phyloP scores from a whole-genome alignment of 2,797 vertebrate genomes.

The Platyrinchus mystaceus region DNA sequence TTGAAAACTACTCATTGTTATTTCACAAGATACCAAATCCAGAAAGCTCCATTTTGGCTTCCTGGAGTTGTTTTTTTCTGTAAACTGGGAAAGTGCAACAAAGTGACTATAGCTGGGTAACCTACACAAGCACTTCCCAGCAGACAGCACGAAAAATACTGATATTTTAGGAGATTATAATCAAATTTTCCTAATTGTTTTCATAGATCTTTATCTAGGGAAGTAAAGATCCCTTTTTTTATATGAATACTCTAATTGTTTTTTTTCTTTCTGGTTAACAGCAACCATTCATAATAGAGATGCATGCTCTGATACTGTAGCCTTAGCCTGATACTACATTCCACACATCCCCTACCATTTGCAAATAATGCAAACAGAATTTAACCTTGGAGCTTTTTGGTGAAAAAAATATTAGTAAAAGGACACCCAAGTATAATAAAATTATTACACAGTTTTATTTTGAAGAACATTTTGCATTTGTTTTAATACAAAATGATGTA shows the following conservation, averaged over 20 bases:
- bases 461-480: constrained; percentile 78
- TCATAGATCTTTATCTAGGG: not conserved
- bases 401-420: constrained; percentile 18
- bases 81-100: not conserved
- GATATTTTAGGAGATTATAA: not conserved
- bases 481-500: constrained; percentile 81
- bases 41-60: not conserved
- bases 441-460: constrained; percentile 77
- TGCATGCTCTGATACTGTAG: not conserved
- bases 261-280: not conserved
- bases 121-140: not conserved
- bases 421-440: constrained; percentile 65
- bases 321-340: not conserved
- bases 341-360: not conserved
- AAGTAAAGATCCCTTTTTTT: not conserved
- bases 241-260: not conserved
- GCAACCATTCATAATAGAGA: not conserved
- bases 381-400: not conserved
- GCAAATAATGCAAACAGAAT: not conserved
- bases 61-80: not conserved
- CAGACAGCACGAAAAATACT: not conserved
- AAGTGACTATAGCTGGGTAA: not conserved
- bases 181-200: not conserved
- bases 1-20: not conserved
- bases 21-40: not conserved